Percentiles rank a stretch among this genome's conserved stretches.
Conservation (phyloP, 35 echinoderm and acorn worm genomes). For the Patiria miniata region DNA sequence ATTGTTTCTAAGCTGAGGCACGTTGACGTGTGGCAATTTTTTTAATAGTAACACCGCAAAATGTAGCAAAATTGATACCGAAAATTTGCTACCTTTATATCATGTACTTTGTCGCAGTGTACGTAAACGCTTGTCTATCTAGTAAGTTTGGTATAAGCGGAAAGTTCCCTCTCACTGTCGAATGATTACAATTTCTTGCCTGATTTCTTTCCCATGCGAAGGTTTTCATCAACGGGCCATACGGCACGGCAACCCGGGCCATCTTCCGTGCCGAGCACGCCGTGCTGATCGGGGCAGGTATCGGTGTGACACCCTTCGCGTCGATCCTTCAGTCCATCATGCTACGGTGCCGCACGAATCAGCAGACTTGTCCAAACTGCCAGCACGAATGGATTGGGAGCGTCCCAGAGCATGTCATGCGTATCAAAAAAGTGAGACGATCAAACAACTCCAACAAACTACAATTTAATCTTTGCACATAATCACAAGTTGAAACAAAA, state of each 20-base stretch:
- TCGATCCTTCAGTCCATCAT: constrained; percentile 94
- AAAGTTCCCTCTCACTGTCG: too few relatives aligned
- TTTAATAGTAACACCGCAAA: too few relatives aligned
- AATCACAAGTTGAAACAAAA: too few relatives aligned
- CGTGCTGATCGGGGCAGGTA: constrained; percentile 91
- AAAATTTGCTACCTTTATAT: too few relatives aligned
- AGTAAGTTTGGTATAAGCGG: too few relatives aligned
- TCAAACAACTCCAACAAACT: neutral
- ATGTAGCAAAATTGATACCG: too few relatives aligned
- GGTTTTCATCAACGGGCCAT: constrained; percentile 95
- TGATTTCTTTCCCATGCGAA: neutral
- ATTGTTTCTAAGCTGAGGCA: too few relatives aligned
- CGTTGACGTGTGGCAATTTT: too few relatives aligned
- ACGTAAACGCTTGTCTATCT: too few relatives aligned
- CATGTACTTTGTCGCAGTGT: too few relatives aligned
- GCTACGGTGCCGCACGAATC: constrained; percentile 71
- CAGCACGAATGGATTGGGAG: constrained; percentile 88
- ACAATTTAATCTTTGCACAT: too few relatives aligned
- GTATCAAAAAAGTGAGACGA: constrained; percentile 72
- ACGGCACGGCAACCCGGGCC: constrained; percentile 87
- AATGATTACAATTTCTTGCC: too few relatives aligned
- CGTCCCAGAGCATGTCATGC: constrained; percentile 83
- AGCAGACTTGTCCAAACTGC: constrained; percentile 83
- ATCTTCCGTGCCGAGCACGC: constrained; percentile 98
- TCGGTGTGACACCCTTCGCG: constrained; percentile 97